A percentile compares a stretch with the other conserved stretches of the same genome.
Evolutionary conservation across 2,888 invertebrate species (phyloP).

Genomic region (Drosophila mimetica): DNA sequence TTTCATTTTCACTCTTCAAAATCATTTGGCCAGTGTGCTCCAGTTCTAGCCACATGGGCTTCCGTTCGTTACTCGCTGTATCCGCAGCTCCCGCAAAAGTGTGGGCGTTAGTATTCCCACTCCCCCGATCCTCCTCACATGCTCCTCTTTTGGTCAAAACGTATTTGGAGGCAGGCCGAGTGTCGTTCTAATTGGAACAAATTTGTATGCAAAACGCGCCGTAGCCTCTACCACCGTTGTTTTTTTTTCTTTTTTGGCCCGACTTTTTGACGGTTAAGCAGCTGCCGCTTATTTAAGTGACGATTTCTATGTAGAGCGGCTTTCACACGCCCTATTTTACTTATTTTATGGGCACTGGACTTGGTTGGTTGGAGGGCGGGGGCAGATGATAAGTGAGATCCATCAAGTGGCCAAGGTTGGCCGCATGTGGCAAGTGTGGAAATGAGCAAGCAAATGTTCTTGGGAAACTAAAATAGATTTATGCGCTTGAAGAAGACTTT

Average conservation of each 20-base stretch:
- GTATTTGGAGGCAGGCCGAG: conserved; percentile 40
- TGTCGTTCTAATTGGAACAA: conserved; percentile 66
- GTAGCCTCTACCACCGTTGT: conserved; percentile 47
- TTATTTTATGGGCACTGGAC: conserved; percentile 49
- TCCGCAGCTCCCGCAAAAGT: conserved; percentile 22
- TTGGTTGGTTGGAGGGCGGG: conserved; percentile 33
- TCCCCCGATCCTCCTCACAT: conserved; percentile 1
- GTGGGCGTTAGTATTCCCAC: conserved; percentile 50
- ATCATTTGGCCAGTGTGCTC: conserved; percentile 11
- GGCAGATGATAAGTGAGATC: conserved; percentile 33
- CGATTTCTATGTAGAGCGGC: conserved; percentile 48
- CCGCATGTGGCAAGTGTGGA: conserved; percentile 23
- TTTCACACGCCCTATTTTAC: conserved; percentile 77
- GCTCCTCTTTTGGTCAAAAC: conserved; percentile 53
- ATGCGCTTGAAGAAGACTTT: neutral
- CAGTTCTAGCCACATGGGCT: conserved; percentile 37
- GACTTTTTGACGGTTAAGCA: conserved; percentile 23
- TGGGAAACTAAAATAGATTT: conserved; percentile 25
- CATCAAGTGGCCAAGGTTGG: conserved; percentile 31
- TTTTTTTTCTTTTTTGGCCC: conserved; percentile 12
- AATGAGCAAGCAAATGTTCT: conserved; percentile 27
- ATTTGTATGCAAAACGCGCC: conserved; percentile 74
- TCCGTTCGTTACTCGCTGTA: conserved; percentile 63
- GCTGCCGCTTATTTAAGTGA: conserved; percentile 51
- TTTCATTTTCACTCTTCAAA: conserved; percentile 31